Base-by-base conservation (phyloP, 1,140 invertebrate species). In the Drosophila tani region DNA sequence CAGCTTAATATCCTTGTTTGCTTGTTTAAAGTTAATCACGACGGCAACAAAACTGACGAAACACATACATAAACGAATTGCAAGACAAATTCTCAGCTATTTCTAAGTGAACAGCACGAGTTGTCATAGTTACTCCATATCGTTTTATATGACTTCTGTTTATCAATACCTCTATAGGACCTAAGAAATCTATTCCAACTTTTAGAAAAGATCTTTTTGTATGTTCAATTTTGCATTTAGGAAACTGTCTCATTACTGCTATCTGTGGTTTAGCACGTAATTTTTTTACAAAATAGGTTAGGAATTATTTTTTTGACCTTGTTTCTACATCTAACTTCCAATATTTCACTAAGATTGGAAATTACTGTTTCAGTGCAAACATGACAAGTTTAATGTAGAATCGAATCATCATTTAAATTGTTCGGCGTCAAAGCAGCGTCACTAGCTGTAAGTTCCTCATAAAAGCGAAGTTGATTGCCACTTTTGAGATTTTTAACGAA, bases 71-170 rank as follows among this genome's bases (percentile, higher is more conserved):
- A 64, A 93, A 93, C 0, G 81, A 79, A 29, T 93, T 84, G 1
- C 92, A 93, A 1, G 84, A 73, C 7, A 94, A 62, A 4, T 80
- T 82, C 9, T 82, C 73, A 0, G 84, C 92, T 0, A 93, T 21
- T 68, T 94, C 93, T 7, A 94, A 21, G 63, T 94, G 93, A 2
- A 94, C 76, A 0, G 93, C 93, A 55, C 93, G 77, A 3, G 86
- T 92, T 51, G 58, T 79, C 57, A 76, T 57, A 58, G 94, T 21
- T 6, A 77, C 91, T 1, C 92, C 76, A 60, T 82, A 93, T 3
- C 90, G 53, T 59, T 93, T 93, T 41, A 91, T 77, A 12, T 58
- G 60, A 2, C 84, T 68, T 24, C 91, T 45, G n/a, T 83, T 81
- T n/a, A 86, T 75, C 9, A 67, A 85, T 2, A 91, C 50, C 21